phyloP scores from a whole-genome alignment of 2,113 vertebrate species.

The Poeciliopsis retropinna region DNA sequence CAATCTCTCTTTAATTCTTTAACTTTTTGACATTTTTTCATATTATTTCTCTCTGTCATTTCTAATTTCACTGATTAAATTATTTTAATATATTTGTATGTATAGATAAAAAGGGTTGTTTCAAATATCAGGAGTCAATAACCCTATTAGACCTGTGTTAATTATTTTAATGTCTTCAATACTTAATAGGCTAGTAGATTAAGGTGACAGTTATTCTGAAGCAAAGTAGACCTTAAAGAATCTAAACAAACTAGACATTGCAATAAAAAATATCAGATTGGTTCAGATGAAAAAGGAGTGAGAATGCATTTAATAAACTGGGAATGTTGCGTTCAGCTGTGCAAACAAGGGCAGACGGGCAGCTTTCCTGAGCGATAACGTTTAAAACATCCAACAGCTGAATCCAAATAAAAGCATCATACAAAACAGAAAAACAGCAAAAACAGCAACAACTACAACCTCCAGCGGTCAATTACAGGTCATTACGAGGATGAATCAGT shows the following conservation, averaged over 20 bases:
- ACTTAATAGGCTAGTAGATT: no score
- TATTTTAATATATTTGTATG: no score
- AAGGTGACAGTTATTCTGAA: no score
- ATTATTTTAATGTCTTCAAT: no score
- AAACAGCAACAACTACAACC: not conserved
- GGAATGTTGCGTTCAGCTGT: not conserved
- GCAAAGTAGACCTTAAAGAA: no score
- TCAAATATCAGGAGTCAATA: no score
- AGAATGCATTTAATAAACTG: constrained; percentile 5
- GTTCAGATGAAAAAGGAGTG: not conserved
- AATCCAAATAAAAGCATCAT: not conserved
- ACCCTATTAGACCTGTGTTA: no score
- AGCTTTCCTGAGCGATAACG: not conserved
- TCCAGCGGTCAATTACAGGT: not conserved
- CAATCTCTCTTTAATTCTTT: no score
- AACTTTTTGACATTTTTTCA: no score
- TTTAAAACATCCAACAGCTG: not conserved
- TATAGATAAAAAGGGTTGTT: no score
- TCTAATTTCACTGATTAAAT: no score
- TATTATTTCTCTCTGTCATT: no score
- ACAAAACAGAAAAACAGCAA: not conserved
- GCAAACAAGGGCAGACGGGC: constrained; percentile 7
- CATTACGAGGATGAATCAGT: not conserved
- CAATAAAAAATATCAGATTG: not conserved
- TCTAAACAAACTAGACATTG: not conserved